Evolutionary conservation across 2,113 vertebrate species (phyloP), one percentile per base, ranked within the genome.

Genomic region (Tenebrosternarchus preto): DNA sequence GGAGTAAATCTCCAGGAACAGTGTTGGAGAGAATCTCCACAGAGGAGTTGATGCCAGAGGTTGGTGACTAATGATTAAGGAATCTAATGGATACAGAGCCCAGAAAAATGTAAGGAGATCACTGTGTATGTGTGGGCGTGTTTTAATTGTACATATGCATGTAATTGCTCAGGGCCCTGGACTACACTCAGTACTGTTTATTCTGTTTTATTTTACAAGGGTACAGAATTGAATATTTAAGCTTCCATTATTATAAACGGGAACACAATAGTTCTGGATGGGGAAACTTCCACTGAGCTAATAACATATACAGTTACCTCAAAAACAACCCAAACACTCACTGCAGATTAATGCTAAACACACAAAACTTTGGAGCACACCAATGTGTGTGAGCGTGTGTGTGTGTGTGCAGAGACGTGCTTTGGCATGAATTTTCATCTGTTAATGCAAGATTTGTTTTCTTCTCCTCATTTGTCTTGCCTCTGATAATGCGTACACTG

Each of bases 251-350:
- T 83, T 88, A 77, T 89, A 90, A 90, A 92, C 86, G 87, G 87
- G 88, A 75, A 84, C 88, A 86, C 84, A 86, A 86, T 86, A 87
- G 81, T 85, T 83, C 80, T 73, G 81, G 87, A 89, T 87, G 88
- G 87, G 85, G 76, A 73, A 75, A 43, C 78, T 89, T 92, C 92
- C 92, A 91, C 89, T 89, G 85, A 82, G 78, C 88, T 85, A 88
- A 91, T 93, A 91, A 93, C 93, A 89, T 91, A 91, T 24, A 80
- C 89, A 87, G 92, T 91, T 86, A 88, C 87, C 43, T 50, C 43
- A 9, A 50, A n/a, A 50, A 50, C 43, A 50, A 74, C 80, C 66
- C 76, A 73, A 57, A 79, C 80, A 88, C 85, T 43, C 63, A 76
- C 84, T 83, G 71, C 82, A 83, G 83, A 88, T 87, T 78, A 85